Conservation (phyloP, 2,113 vertebrate species). For the Oxygymnocypris stewartii region DNA sequence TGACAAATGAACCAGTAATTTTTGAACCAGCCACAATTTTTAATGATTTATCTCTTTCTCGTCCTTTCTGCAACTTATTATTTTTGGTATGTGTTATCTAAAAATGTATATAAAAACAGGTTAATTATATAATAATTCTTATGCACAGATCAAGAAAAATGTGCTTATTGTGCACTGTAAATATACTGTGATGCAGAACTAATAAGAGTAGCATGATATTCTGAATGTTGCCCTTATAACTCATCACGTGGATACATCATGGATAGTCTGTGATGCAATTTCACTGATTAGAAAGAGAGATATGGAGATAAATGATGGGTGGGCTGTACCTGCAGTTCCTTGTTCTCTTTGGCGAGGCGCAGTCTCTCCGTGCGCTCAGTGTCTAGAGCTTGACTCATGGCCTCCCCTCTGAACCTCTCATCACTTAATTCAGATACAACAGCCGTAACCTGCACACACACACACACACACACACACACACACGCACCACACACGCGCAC, state of each 20-base stretch:
- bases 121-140: no score
- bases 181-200: not conserved
- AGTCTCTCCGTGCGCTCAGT: slow-evolving; percentile 83
- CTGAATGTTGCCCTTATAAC: not conserved
- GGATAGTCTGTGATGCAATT: not conserved
- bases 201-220: not conserved
- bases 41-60: not conserved
- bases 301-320: not conserved
- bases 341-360: slow-evolving; percentile 77
- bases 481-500: not conserved
- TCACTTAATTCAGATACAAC: slow-evolving; percentile 86
- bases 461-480: not conserved
- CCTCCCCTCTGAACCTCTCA: slow-evolving; percentile 86
- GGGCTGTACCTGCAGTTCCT: slow-evolving; percentile 83
- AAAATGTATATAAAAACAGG: not conserved
- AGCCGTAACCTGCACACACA: slow-evolving; percentile 79
- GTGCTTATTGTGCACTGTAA: not conserved
- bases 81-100: no score
- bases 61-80: no score
- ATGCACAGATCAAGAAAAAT: not conserved
- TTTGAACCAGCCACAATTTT: not conserved
- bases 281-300: not conserved
- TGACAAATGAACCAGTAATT: not conserved
- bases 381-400: slow-evolving; percentile 85
- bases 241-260: not conserved